Evolutionary conservation across 2,797 vertebrate species (phyloP).

Genomic region (Peromyscus attwateri): DNA sequence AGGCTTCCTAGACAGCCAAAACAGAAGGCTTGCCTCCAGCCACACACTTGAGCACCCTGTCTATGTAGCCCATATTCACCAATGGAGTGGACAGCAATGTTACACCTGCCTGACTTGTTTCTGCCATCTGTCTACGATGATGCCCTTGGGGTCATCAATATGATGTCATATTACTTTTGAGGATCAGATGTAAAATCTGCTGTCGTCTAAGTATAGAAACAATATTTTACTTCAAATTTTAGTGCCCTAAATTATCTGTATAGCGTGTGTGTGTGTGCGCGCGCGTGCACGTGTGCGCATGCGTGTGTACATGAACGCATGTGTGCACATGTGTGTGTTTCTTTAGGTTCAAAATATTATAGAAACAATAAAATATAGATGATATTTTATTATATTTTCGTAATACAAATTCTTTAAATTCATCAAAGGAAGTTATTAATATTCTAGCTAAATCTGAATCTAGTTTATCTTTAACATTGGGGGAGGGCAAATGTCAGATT

Average conservation of each 20-base stretch:
- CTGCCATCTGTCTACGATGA: neutral
- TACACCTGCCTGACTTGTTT: neutral
- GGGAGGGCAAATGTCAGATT: neutral
- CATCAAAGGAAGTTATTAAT: neutral
- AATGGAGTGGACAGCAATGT: neutral
- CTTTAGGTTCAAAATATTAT: neutral
- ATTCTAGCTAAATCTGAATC: neutral
- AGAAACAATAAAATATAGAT: neutral
- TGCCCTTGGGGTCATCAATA: neutral
- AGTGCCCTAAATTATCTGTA: neutral
- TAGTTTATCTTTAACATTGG: neutral
- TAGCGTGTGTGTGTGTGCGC: neutral
- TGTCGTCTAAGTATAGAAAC: neutral
- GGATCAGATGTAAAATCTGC: neutral
- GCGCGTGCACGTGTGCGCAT: too few relatives aligned
- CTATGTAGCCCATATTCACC: neutral
- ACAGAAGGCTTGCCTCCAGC: neutral
- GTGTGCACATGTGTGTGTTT: neutral
- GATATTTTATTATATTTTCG: neutral
- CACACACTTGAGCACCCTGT: fast-evolving
- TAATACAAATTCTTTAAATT: neutral
- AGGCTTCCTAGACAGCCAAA: neutral
- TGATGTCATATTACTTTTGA: neutral
- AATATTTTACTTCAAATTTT: neutral
- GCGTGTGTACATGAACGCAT: too few relatives aligned